phyloP scores from a whole-genome alignment of 2,113 vertebrate genomes.

The Microtus oregoni region DNA sequence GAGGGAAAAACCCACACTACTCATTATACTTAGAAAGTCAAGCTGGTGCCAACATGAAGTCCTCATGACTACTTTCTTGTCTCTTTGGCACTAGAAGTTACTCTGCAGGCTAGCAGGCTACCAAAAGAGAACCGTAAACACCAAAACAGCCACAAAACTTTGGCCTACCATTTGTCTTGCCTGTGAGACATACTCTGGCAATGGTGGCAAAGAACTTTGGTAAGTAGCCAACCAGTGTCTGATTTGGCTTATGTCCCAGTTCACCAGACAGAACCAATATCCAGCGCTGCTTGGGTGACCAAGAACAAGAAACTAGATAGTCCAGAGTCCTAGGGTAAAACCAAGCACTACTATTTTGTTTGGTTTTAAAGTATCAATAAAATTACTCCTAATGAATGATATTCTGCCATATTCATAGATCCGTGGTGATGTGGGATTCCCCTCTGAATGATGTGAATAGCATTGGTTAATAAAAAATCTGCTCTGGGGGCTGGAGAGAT shows the following conservation, averaged over 20 bases:
- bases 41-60: not conserved
- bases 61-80: not conserved
- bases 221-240: not conserved
- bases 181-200: not conserved
- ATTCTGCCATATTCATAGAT: not conserved
- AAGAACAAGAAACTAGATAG: not conserved
- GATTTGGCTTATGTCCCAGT: not conserved
- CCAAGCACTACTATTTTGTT: not conserved
- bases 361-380: not conserved
- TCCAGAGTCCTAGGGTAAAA: not conserved
- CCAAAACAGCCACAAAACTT: not conserved
- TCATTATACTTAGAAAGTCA: not conserved
- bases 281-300: not conserved
- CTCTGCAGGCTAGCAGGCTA: not conserved
- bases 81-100: not conserved
- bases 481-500: too few species aligned
- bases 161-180: not conserved
- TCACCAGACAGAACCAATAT: not conserved
- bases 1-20: not conserved
- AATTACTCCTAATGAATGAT: not conserved
- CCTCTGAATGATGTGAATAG: too few species aligned
- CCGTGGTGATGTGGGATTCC: accelerated
- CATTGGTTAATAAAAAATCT: too few species aligned
- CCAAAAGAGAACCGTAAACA: not conserved
- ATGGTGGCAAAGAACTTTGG: not conserved